Conservation (phyloP, 2,797 vertebrate species). For the Bradypodion ventrale region DNA sequence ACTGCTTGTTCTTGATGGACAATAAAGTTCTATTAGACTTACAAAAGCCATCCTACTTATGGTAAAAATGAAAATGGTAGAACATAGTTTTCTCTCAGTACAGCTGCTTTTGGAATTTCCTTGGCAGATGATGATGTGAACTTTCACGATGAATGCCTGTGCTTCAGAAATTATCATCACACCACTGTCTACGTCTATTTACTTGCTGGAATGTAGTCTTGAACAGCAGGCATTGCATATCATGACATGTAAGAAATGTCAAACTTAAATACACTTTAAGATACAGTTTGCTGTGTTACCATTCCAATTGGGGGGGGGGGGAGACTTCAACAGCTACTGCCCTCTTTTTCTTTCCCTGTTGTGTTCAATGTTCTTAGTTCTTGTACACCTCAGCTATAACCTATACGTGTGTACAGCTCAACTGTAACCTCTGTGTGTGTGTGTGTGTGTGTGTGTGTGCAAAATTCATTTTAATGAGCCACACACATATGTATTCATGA, state of each 20-base stretch:
- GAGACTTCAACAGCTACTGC: background rate
- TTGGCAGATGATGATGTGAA: background rate
- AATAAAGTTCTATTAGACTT: too few species aligned
- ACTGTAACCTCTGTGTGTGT: background rate
- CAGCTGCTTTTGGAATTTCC: too few species aligned
- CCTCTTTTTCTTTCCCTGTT: background rate
- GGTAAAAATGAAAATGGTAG: too few species aligned
- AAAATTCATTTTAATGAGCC: constrained; percentile 28
- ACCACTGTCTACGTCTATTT: background rate
- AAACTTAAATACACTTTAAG: background rate
- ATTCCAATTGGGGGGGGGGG: constrained; percentile 9
- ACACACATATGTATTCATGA: constrained; percentile 13
- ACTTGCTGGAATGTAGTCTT: background rate
- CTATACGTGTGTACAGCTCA: constrained; percentile 15
- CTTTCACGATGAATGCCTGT: too few species aligned
- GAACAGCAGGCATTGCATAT: background rate
- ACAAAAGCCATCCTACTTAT: too few species aligned
- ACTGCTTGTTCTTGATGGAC: too few species aligned
- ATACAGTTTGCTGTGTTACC: background rate
- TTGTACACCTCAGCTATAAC: constrained; percentile 1
- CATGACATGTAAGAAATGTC: background rate
- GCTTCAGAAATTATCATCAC: background rate
- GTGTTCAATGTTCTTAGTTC: background rate
- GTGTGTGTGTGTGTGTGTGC: background rate
- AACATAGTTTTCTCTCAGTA: too few species aligned